Evolutionary conservation across 1,140 invertebrate species (phyloP).

Genomic region (Drosophila ironensis): DNA sequence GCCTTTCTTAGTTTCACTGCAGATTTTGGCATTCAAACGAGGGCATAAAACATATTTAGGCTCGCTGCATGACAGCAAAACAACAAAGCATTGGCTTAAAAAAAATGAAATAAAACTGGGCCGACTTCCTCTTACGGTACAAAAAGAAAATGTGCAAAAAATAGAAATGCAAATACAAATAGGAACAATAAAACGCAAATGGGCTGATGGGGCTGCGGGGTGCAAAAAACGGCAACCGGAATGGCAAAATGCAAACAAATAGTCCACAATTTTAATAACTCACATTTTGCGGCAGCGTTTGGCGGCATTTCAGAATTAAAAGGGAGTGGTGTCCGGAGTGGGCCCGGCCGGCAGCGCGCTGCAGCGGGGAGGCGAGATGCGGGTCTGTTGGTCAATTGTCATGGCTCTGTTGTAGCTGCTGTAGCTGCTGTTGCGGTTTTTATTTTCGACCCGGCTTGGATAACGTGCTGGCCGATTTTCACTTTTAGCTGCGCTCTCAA

Average conservation of each 20-base stretch:
- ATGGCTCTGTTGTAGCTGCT: slow-evolving; percentile 1
- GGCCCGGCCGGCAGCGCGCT: neutral
- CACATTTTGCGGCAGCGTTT: slow-evolving; percentile 59
- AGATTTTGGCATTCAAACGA: slow-evolving; percentile 13
- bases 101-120: slow-evolving; percentile 11
- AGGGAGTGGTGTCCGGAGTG: neutral
- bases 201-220: slow-evolving; percentile 4
- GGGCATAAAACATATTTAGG: slow-evolving; percentile 54
- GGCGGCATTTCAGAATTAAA: slow-evolving; percentile 51
- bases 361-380: neutral
- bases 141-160: too few species aligned
- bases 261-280: slow-evolving; percentile 63
- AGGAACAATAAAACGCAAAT: slow-evolving; percentile 37
- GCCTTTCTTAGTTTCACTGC: slow-evolving; percentile 28
- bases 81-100: too few species aligned
- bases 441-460: neutral
- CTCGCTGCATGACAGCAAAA: slow-evolving; percentile 1
- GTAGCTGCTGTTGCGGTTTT: slow-evolving; percentile 20
- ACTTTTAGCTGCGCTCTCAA: slow-evolving; percentile 3
- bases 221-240: slow-evolving; percentile 24
- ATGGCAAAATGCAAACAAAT: slow-evolving; percentile 63
- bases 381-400: slow-evolving; percentile 20
- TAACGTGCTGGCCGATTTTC: slow-evolving; percentile 35
- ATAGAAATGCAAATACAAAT: slow-evolving; percentile 32
- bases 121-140: slow-evolving; percentile 11